These are phyloP conservation scores for Erethizon dorsatum DNA, from an alignment of 2,797 vertebrate species.

Conservation along the genomic window DNA sequence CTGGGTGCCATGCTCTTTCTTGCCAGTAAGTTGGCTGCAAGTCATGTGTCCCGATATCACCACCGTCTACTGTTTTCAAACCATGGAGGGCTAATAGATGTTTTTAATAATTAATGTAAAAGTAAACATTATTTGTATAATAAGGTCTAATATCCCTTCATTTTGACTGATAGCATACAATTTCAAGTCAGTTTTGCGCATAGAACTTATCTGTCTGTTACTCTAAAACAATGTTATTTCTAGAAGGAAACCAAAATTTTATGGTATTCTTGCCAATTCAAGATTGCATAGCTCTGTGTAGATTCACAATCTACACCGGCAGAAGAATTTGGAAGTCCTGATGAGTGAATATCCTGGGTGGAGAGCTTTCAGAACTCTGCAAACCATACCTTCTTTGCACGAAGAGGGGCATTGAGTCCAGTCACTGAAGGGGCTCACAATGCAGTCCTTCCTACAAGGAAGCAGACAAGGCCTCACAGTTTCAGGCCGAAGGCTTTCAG, in stretches of 20 bases:
- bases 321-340: not conserved
- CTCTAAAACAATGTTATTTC: not conserved
- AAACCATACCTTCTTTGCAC: constrained; percentile 94
- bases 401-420: constrained; percentile 95
- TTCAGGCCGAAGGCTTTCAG: constrained; percentile 96
- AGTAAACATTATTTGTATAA: constrained; percentile 3
- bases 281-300: not conserved
- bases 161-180: not conserved
- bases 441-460: constrained; percentile 97
- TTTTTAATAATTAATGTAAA: constrained; percentile 17
- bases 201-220: constrained; percentile 12
- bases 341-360: not conserved
- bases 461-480: constrained; percentile 95
- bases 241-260: not conserved
- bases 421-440: constrained; percentile 96
- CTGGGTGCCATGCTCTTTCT: not conserved
- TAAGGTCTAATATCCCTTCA: constrained; percentile 25
- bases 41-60: not conserved
- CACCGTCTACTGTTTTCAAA: not conserved
- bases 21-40: not conserved
- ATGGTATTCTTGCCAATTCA: not conserved
- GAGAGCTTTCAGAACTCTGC: not conserved
- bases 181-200: constrained; percentile 17
- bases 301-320: not conserved
- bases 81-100: not conserved